phyloP scores from a whole-genome alignment of 2,113 vertebrate species.

The Emydura subglobosa region DNA sequence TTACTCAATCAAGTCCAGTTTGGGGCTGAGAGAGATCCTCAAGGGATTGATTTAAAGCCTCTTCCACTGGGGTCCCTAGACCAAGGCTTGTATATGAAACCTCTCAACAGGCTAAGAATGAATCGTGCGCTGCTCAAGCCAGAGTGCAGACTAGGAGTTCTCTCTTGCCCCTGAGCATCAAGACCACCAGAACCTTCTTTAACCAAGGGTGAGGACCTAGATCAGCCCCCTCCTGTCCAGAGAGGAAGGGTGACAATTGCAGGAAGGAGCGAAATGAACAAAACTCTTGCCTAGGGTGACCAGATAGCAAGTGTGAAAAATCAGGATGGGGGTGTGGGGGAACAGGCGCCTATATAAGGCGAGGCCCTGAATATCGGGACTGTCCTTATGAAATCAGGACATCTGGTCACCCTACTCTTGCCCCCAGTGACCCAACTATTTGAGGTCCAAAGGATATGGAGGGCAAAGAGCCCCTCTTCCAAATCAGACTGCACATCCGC shows the following conservation, averaged over 20 bases:
- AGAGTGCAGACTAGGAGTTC: background rate
- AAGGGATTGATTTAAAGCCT: background rate
- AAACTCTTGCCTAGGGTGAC: no score
- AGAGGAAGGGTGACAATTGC: background rate
- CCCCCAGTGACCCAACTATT: no score
- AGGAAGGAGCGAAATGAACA: background rate
- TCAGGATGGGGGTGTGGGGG: no score
- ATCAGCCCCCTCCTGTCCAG: background rate
- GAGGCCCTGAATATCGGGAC: no score
- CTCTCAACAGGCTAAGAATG: background rate
- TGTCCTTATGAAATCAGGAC: no score
- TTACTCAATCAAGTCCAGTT: background rate
- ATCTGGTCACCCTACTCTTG: no score
- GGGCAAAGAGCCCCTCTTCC: background rate
- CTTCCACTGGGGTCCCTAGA: slow-evolving; percentile 9
- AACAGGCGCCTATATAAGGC: no score
- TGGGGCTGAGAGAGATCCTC: background rate
- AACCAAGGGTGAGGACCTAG: background rate
- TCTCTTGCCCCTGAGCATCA: no score
- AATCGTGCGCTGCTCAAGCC: background rate
- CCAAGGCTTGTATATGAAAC: background rate
- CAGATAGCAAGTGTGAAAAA: no score
- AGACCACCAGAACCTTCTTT: background rate
- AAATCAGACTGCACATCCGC: background rate
- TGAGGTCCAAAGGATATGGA: background rate